Evolutionary conservation across 2,888 invertebrate genomes (phyloP).

Genomic region (Ischnus inquisitorius): DNA sequence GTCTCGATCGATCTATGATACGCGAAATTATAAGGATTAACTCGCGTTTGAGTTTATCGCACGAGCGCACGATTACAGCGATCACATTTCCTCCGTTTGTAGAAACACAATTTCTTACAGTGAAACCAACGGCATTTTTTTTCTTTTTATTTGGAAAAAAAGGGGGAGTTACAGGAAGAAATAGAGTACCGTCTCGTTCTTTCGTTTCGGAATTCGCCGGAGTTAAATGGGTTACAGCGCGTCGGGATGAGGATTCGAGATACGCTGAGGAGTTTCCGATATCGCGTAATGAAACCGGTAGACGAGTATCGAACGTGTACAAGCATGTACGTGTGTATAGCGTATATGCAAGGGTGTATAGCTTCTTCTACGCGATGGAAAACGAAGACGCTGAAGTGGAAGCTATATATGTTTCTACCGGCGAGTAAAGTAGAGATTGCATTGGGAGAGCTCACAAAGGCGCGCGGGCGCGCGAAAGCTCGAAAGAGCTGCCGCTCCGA

Average conservation of each 20-base stretch:
- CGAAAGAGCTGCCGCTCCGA: slow-evolving; percentile 28
- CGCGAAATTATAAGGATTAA: background rate
- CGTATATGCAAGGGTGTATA: background rate
- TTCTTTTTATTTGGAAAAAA: slow-evolving; percentile 10
- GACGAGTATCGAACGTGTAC: background rate
- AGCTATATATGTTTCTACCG: background rate
- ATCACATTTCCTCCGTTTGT: background rate
- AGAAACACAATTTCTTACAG: background rate
- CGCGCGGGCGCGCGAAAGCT: slow-evolving; percentile 14
- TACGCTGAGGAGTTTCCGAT: slow-evolving; percentile 39
- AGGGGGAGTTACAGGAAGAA: slow-evolving; percentile 13
- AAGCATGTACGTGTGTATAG: background rate
- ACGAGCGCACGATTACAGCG: background rate
- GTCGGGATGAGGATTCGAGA: slow-evolving; percentile 48
- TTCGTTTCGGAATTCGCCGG: slow-evolving; percentile 43
- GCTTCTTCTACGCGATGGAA: background rate
- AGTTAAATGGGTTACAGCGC: slow-evolving; percentile 47
- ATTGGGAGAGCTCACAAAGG: background rate
- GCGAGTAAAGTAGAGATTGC: slow-evolving; percentile 28
- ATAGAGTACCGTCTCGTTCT: slow-evolving; percentile 23
- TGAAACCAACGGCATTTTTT: background rate
- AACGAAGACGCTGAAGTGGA: slow-evolving; percentile 31
- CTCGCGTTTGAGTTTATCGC: background rate
- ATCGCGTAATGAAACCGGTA: slow-evolving; percentile 16
- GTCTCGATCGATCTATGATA: background rate